These are phyloP conservation scores for Cheilosia urbana DNA, from an alignment of 2,888 invertebrate species.

Conservation along the genomic window DNA sequence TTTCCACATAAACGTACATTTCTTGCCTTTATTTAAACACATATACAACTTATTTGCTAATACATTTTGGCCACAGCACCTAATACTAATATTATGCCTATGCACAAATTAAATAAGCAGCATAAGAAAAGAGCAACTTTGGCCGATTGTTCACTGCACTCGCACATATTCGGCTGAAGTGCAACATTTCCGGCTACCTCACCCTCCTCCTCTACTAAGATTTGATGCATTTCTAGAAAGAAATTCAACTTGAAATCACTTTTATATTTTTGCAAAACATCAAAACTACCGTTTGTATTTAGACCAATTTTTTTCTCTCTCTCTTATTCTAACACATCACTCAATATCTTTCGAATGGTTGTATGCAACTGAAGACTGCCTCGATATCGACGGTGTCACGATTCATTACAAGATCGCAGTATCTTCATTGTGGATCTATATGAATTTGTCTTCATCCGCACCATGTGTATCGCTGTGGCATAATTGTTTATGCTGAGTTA, in stretches of 20 bases:
- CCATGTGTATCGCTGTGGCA: neutral
- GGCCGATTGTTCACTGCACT: neutral
- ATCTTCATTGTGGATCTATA: no score
- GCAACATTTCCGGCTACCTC: neutral
- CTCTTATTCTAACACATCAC: neutral
- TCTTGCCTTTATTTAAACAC: no score
- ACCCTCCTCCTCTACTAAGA: neutral
- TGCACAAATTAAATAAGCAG: conserved; percentile 15
- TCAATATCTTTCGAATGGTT: no score
- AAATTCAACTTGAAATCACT: neutral
- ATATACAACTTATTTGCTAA: neutral
- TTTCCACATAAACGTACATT: no score
- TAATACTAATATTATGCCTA: conserved; percentile 7
- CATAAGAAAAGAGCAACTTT: conserved; percentile 13
- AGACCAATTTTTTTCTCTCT: neutral
- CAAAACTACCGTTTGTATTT: conserved; percentile 2
- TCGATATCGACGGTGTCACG: no score
- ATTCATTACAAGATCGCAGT: no score
- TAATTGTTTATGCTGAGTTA: neutral
- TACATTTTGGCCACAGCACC: conserved; percentile 8
- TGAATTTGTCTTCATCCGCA: no score
- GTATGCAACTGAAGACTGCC: no score
- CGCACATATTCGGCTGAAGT: neutral
- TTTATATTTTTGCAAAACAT: neutral
- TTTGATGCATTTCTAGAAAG: conserved; percentile 10